Percentiles rank a stretch among this genome's conserved stretches.
Conservation (phyloP, 2,797 vertebrate species). For the Dipus sagitta region DNA sequence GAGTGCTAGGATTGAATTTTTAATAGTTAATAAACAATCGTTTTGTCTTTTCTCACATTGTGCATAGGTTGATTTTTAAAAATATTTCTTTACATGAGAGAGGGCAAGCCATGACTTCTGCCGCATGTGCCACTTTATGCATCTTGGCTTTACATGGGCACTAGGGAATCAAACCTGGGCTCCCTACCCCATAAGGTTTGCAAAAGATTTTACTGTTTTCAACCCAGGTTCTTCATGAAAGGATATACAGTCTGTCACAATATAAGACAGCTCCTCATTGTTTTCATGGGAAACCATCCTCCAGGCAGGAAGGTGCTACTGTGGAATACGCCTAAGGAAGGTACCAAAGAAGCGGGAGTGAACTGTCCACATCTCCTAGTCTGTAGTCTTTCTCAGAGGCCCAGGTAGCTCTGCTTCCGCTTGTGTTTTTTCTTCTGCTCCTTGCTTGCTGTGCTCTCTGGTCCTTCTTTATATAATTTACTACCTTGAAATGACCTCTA, state of each 20-base stretch:
- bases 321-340: neutral
- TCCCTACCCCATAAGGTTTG: too few species aligned
- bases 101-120: too few species aligned
- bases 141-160: too few species aligned
- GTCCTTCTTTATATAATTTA: constrained; percentile 98
- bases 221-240: neutral
- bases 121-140: too few species aligned
- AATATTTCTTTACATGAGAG: too few species aligned
- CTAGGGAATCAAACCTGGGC: too few species aligned
- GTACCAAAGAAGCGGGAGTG: neutral
- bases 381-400: neutral
- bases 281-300: neutral
- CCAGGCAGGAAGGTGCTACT: neutral
- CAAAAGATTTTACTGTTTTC: neutral
- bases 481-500: constrained; percentile 97
- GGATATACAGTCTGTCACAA: neutral
- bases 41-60: too few species aligned
- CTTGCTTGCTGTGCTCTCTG: constrained; percentile 91
- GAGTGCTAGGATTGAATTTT: too few species aligned
- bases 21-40: too few species aligned
- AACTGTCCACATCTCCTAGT: fast-evolving
- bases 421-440: constrained; percentile 88
- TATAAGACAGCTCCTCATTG: neutral
- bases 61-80: too few species aligned
- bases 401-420: constrained; percentile 6